Conservation (phyloP, 2,113 vertebrate genomes). For the Cavia aperea region DNA sequence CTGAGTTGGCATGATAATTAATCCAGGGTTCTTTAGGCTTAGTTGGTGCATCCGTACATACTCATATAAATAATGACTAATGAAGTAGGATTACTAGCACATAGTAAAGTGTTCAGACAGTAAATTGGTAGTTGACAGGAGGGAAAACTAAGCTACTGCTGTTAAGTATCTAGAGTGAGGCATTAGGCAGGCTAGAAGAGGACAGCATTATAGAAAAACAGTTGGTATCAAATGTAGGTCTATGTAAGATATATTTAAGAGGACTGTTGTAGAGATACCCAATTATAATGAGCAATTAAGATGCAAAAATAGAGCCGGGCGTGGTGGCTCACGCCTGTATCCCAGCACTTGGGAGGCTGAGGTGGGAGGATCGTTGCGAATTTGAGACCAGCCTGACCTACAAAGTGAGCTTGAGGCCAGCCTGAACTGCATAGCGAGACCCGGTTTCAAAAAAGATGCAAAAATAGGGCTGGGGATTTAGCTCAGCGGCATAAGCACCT, state of each 20-base stretch:
- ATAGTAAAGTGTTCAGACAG: not conserved
- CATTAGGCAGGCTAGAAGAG: not conserved
- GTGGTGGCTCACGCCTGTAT: no score
- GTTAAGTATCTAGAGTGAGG: slow-evolving; percentile 17
- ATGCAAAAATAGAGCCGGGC: not conserved
- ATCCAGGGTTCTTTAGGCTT: not conserved
- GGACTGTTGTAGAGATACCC: not conserved
- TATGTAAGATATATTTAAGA: not conserved
- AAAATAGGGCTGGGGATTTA: no score
- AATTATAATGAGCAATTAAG: slow-evolving; percentile 17
- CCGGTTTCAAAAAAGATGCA: no score
- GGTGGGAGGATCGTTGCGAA: no score
- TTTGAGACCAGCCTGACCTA: no score
- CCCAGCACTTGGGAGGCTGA: no score
- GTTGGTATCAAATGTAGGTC: not conserved
- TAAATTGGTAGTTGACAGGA: not conserved
- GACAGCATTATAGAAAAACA: slow-evolving; percentile 9
- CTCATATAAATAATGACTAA: not conserved
- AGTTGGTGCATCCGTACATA: not conserved
- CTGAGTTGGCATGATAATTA: not conserved
- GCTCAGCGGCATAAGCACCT: no score
- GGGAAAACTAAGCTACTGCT: not conserved
- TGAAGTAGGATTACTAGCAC: not conserved
- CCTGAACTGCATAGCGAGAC: no score
- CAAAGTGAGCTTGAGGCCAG: no score